Conservation (phyloP, 2,113 vertebrate species). For the Galemys pyrenaicus region DNA sequence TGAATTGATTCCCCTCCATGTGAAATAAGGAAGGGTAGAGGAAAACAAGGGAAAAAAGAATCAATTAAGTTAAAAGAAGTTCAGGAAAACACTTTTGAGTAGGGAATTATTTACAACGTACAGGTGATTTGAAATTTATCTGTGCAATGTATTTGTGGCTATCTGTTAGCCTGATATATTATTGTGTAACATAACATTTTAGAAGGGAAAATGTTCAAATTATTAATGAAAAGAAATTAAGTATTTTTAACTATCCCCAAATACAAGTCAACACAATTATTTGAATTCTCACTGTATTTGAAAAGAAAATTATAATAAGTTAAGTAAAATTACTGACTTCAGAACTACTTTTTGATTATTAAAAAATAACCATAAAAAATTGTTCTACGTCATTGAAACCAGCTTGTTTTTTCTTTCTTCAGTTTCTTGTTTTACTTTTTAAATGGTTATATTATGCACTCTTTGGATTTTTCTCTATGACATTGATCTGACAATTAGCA, state of each 20-base stretch:
- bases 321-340: neutral
- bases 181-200: neutral
- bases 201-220: neutral
- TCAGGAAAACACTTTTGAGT: neutral
- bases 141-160: neutral
- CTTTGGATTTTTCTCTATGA: neutral
- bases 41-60: neutral
- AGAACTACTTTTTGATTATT: neutral
- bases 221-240: neutral
- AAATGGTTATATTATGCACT: neutral
- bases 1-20: neutral
- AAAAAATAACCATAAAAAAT: conserved; percentile 3
- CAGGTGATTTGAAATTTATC: neutral
- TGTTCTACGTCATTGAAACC: neutral
- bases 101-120: neutral
- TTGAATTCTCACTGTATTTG: neutral
- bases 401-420: neutral
- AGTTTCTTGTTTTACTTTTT: neutral
- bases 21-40: neutral
- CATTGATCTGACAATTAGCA: neutral
- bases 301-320: neutral
- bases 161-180: neutral
- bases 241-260: neutral
- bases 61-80: neutral
- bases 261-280: neutral